phyloP scores from a whole-genome alignment of 2,113 vertebrate genomes.

The Himantopus leucocephalus region DNA sequence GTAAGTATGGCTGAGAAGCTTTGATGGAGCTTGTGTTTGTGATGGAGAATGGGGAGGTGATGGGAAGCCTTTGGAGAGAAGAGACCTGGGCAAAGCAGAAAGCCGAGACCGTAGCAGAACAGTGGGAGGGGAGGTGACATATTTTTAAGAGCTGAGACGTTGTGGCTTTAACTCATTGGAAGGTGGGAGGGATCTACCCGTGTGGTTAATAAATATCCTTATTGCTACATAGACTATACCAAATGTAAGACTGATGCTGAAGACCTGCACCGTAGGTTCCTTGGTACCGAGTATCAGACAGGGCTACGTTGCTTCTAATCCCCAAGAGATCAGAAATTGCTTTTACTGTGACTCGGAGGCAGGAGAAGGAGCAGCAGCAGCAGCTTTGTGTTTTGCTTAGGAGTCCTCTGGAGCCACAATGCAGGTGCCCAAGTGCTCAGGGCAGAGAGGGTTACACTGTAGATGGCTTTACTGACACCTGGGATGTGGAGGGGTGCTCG shows the following conservation, averaged over 20 bases:
- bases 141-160: neutral
- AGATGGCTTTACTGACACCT: neutral
- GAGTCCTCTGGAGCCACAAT: neutral
- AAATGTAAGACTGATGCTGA: neutral
- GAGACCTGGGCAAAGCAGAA: neutral
- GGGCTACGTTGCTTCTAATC: neutral
- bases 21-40: neutral
- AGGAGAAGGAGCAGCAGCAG: neutral
- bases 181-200: neutral
- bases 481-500: rapidly evolving
- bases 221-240: rapidly evolving
- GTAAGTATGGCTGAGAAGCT: too few relatives aligned
- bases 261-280: neutral
- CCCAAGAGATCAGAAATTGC: rapidly evolving
- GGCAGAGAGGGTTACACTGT: rapidly evolving
- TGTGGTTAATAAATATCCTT: neutral
- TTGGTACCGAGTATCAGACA: neutral
- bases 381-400: neutral
- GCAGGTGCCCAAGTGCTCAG: neutral
- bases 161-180: neutral
- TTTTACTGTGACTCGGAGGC: neutral
- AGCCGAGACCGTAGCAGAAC: rapidly evolving
- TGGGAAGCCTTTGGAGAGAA: neutral
- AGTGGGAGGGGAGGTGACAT: neutral
- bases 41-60: neutral